phyloP scores from a whole-genome alignment of 2,888 invertebrate species.

The Cephus rjabovi region DNA sequence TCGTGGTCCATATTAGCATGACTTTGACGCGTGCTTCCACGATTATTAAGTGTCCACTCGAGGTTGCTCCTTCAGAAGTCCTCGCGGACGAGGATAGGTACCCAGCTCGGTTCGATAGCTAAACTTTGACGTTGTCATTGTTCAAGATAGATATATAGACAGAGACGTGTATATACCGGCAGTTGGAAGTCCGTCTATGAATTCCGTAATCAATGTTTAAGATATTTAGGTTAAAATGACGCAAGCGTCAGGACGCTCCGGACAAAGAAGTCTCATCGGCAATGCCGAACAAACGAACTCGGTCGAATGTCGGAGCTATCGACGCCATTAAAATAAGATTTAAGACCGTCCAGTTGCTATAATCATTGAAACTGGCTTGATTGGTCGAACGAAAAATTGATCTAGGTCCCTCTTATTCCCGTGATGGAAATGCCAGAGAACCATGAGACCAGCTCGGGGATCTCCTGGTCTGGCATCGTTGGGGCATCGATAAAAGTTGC shows the following conservation, averaged over 20 bases:
- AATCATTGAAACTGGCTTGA: background rate
- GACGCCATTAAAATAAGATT: slow-evolving; percentile 48
- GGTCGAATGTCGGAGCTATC: background rate
- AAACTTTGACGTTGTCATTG: background rate
- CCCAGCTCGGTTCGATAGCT: background rate
- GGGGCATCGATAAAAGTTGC: background rate
- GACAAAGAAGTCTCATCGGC: background rate
- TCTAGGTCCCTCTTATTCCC: background rate
- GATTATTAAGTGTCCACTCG: slow-evolving; percentile 28
- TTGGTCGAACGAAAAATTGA: slow-evolving; percentile 16
- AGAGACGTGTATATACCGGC: background rate
- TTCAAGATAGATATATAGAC: background rate
- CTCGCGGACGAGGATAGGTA: background rate
- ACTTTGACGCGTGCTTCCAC: slow-evolving; percentile 16
- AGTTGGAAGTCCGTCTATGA: background rate
- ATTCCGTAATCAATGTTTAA: background rate
- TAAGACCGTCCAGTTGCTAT: slow-evolving; percentile 28
- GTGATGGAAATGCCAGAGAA: background rate
- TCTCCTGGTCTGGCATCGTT: background rate
- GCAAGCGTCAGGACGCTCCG: slow-evolving; percentile 17
- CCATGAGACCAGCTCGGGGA: background rate
- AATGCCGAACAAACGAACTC: slow-evolving; percentile 13
- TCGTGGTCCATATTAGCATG: slow-evolving; percentile 38
- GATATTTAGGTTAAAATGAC: slow-evolving; percentile 20
- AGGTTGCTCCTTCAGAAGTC: background rate